These are phyloP conservation scores for Gobio occitaniae DNA, from an alignment of 2,797 vertebrate species.

Conservation along the genomic window DNA sequence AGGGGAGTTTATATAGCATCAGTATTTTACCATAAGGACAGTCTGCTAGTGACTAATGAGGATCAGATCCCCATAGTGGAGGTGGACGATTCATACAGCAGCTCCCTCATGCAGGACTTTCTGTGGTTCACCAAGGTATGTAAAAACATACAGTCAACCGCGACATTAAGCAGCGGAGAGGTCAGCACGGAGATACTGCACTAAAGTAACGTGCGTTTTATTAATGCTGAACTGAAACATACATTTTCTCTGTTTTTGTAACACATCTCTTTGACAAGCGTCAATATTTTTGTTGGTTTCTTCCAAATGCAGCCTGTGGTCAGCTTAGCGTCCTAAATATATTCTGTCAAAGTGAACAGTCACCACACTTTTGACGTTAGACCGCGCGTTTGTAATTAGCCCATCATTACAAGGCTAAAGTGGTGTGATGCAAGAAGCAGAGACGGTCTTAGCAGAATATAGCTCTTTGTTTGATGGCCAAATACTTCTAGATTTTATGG, in stretches of 20 bases:
- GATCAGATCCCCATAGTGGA: slow-evolving; percentile 98
- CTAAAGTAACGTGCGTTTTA: slow-evolving; percentile 51
- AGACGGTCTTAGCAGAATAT: slow-evolving; percentile 31
- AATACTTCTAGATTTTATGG: slow-evolving; percentile 12
- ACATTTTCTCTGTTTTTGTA: slow-evolving; percentile 42
- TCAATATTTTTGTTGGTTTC: slow-evolving; percentile 52
- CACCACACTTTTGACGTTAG: slow-evolving; percentile 39
- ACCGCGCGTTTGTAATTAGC: slow-evolving; percentile 30
- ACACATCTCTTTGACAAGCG: slow-evolving; percentile 46
- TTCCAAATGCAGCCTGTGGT: slow-evolving; percentile 49
- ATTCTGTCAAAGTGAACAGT: slow-evolving; percentile 46
- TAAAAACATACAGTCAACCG: slow-evolving; percentile 55
- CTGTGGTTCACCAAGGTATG: slow-evolving; percentile 98
- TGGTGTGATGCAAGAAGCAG: slow-evolving; percentile 32
- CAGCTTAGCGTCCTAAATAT: slow-evolving; percentile 48
- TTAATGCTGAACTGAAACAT: slow-evolving; percentile 41
- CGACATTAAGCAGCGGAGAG: slow-evolving; percentile 50
- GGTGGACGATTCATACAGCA: slow-evolving; percentile 94
- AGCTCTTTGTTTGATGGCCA: slow-evolving; percentile 37
- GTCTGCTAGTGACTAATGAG: slow-evolving; percentile 93
- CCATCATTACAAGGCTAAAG: slow-evolving; percentile 46
- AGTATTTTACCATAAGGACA: slow-evolving; percentile 95
- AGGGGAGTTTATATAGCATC: slow-evolving; percentile 95
- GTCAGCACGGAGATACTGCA: slow-evolving; percentile 44
- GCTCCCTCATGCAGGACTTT: slow-evolving; percentile 95